Percentiles rank a stretch among this genome's conserved stretches.
These are phyloP conservation scores for Xanthorhoe designata DNA, from an alignment of 2,888 invertebrate species.

Conservation along the genomic window DNA sequence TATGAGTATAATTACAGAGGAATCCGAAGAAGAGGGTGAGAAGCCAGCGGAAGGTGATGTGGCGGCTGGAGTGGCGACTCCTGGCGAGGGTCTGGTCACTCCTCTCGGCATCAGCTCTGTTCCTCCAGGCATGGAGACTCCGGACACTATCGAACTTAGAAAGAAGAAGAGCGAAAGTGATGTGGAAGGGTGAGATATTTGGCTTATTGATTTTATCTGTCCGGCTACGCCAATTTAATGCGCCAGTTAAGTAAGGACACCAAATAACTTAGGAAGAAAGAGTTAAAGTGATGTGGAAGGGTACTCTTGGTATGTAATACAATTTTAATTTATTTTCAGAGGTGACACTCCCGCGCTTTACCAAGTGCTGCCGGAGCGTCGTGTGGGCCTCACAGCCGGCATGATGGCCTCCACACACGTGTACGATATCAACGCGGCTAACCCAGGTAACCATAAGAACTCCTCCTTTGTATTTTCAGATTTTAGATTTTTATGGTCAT, in stretches of 20 bases:
- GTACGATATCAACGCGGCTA: conserved; percentile 94
- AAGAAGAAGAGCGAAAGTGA: conserved; percentile 98
- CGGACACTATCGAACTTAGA: conserved; percentile 98
- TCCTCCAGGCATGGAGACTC: conserved; percentile 98
- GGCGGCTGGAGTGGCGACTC: conserved; percentile 95
- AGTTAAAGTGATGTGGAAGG: too few species aligned
- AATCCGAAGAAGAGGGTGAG: conserved; percentile 66
- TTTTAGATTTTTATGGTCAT: too few species aligned
- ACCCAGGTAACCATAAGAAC: conserved; percentile 66
- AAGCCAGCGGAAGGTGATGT: conserved; percentile 56
- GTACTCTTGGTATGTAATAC: too few species aligned
- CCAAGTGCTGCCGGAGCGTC: conserved; percentile 97
- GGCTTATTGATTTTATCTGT: neutral
- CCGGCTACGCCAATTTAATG: too few species aligned
- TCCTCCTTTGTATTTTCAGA: too few species aligned
- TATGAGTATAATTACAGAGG: conserved; percentile 55
- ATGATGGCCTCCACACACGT: conserved; percentile 99
- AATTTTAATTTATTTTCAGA: conserved; percentile 69
- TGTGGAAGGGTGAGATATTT: conserved; percentile 92
- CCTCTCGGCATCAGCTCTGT: conserved; percentile 96
- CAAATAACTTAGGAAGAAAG: too few species aligned
- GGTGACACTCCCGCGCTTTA: conserved; percentile 97
- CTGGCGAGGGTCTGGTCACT: conserved; percentile 97
- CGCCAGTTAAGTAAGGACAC: too few species aligned
- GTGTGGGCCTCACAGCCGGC: conserved; percentile 94